Evolutionary conservation across 2,113 vertebrate genomes (phyloP), one percentile per base, ranked within the genome.

Genomic region (Oncorhynchus gorbuscha): DNA sequence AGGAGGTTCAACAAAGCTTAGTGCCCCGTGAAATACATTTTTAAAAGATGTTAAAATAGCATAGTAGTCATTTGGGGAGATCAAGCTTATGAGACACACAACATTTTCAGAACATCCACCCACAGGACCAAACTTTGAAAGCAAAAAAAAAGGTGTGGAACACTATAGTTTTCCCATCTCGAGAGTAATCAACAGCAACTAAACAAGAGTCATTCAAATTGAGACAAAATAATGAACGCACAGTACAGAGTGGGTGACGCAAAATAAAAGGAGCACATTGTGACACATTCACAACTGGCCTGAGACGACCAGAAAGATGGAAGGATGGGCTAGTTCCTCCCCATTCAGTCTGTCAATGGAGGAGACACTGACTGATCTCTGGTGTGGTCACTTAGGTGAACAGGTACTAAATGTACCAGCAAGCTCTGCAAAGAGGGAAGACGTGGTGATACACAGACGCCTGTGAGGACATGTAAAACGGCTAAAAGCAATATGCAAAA

Each of bases 221-320:
- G 12, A 28, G 13, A 16, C 65, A 28, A 67, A 22, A 24, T 67
- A 85, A 82, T 86, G 87, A 85, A 82, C 86, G 22, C 7, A 83
- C 88, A 89, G 82, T 76, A 58, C 83, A 85, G 84, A 87, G 86
- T 48, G 12, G 4, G 59, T 86, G 80, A 84, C 86, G 84, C 82
- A 72, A 73, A 80, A 82, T 80, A 74, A 85, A 55, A 85, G 83
- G 72, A 67, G 84, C 58, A 51, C 77, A 75, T 48, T 66, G 79
- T 70, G 70, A 49, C 49, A 67, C 2, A n/a, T 22, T 22, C 59
- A 22, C 13, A 62, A 62, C 7, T 62, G 59, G 59, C n/a, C 59
- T 62, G 59, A 55, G 16, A 55, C 14, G 0, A 55, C 16, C 14
- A 55, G 16, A 16, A 55, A 22, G 59, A 20, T n/a, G 59, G 20